Base-by-base conservation (phyloP, 2,797 vertebrate species). In the Dallia pectoralis region DNA sequence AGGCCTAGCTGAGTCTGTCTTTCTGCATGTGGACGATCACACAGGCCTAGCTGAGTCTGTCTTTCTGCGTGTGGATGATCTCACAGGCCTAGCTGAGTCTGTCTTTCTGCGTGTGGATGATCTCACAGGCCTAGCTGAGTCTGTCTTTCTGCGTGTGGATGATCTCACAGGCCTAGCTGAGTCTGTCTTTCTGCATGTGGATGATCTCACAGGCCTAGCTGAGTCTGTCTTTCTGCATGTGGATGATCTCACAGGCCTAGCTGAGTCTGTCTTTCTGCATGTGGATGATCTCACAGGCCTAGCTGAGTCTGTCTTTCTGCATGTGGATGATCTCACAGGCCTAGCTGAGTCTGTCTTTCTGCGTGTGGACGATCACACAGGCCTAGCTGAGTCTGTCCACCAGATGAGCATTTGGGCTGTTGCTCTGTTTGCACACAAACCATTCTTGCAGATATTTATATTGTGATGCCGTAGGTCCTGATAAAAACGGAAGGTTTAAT, bases 351-450 rank as follows among this genome's bases (percentile, higher is more conserved):
- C 40, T 44, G 40, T 3, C 40, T n/a, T n/a, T n/a, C n/a, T n/a
- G n/a, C n/a, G n/a, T n/a, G n/a, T n/a, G n/a, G n/a, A n/a, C n/a
- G n/a, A n/a, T n/a, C n/a, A 22, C 75, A 32, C 47, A 29, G 0
- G 77, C 80, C 83, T 87, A 86, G 78, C 78, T 68, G 74, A 74
- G 78, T 30, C 0, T 77, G 68, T 84, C 70, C 64, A 73, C 78
- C 67, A 82, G 84, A 78, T 73, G 67, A 81, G 67, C 14, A 30
- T 73, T 83, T n/a, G n/a, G 74, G 71, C 77, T 85, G 9, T 59
- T 11, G 53, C 53, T 59, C 40, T 11, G 29, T 49, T 32, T 72
- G 79, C 49, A 25, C 71, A 71, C 81, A 68, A 11, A 1, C 14
- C 71, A 22, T 84, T 77, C 61, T 59, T 25, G 53, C n/a, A 59